phyloP scores from a whole-genome alignment of 1,140 invertebrate genomes.

The Temnothorax curvispinosus region DNA sequence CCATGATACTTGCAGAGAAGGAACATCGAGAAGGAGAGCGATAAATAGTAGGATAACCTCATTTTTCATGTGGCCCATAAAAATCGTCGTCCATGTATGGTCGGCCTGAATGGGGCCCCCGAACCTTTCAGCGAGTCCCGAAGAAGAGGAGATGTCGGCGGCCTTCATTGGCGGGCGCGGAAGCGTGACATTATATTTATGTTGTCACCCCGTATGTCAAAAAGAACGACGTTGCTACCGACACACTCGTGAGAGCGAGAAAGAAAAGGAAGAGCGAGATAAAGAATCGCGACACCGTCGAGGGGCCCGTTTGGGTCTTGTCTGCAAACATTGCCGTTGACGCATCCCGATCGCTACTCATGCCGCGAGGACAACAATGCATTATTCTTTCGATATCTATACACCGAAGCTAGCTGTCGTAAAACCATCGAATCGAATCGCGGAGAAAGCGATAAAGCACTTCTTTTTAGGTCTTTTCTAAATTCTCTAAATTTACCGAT shows the following conservation, averaged over 20 bases:
- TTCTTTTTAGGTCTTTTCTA: background rate
- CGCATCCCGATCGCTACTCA: conserved; percentile 76
- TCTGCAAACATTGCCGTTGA: conserved; percentile 80
- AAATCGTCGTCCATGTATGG: conserved; percentile 73
- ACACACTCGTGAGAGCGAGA: conserved; percentile 65
- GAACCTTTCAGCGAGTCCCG: conserved; percentile 60
- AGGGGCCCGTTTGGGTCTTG: conserved; percentile 77
- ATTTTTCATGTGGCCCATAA: conserved; percentile 82
- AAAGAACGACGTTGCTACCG: conserved; percentile 71
- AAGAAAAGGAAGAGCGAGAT: conserved; percentile 47
- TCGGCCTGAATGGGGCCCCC: conserved; percentile 67
- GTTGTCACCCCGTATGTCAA: conserved; percentile 84
- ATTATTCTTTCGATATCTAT: conserved; percentile 68
- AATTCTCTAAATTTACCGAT: background rate
- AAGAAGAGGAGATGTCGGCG: conserved; percentile 34
- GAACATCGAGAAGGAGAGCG: conserved; percentile 52
- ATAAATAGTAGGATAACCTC: conserved; percentile 77
- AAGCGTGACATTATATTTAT: conserved; percentile 86
- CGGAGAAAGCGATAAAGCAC: conserved; percentile 66
- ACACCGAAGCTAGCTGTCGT: conserved; percentile 71
- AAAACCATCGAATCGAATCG: conserved; percentile 82
- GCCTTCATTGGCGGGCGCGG: conserved; percentile 80
- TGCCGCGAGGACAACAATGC: conserved; percentile 73
- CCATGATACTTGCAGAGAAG: conserved; percentile 47
- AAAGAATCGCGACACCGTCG: conserved; percentile 47